Percentiles rank a stretch among this genome's conserved stretches.
phyloP scores from a whole-genome alignment of 2,113 vertebrate species.

The Thryonomys swinderianus region DNA sequence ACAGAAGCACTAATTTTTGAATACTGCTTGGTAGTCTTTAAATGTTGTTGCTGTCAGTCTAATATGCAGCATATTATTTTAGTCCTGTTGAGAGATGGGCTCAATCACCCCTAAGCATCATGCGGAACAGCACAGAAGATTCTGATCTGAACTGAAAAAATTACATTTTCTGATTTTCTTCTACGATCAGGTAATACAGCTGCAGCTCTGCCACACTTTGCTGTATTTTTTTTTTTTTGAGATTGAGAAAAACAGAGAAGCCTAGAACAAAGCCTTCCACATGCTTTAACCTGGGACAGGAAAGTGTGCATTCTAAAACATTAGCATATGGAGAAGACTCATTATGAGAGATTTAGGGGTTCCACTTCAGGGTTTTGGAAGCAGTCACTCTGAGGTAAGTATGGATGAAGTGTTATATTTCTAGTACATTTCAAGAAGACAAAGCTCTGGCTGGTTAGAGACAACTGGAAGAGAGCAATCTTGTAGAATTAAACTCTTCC shows the following conservation, averaged over 20 bases:
- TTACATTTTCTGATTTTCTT: neutral
- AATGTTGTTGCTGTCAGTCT: neutral
- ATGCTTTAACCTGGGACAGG: too few relatives aligned
- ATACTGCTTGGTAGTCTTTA: neutral
- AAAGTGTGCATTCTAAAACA: neutral
- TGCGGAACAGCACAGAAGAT: neutral
- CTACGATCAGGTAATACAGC: neutral
- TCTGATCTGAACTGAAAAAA: neutral
- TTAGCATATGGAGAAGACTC: neutral
- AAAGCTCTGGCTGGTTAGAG: neutral
- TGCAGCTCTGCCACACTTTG: neutral
- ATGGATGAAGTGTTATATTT: neutral
- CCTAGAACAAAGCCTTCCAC: neutral
- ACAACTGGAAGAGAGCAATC: neutral
- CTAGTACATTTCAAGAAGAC: neutral
- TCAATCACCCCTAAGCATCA: neutral
- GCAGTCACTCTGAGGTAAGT: neutral
- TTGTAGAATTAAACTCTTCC: neutral
- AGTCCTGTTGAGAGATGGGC: neutral
- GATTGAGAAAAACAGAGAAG: neutral
- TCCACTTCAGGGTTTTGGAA: neutral
- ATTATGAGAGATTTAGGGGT: neutral
- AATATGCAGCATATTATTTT: neutral
- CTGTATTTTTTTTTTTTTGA: neutral
- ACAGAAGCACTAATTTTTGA: neutral